A percentile compares a stretch with the other conserved stretches of the same genome.
These are phyloP conservation scores for Egretta garzetta DNA, from an alignment of 2,113 vertebrate species.

Conservation along the genomic window DNA sequence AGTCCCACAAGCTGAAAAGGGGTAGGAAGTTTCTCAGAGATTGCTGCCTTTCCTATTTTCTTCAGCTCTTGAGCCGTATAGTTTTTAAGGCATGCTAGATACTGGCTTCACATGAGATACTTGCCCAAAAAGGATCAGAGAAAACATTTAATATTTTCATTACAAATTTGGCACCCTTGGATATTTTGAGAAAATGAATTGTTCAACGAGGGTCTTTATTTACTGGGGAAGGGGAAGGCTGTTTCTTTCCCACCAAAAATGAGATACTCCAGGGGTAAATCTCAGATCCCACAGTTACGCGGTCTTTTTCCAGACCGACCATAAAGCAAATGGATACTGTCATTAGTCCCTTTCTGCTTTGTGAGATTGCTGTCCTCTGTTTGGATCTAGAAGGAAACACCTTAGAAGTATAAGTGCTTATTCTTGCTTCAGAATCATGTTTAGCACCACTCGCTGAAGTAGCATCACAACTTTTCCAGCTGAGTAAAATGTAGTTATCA, in stretches of 20 bases:
- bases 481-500: background rate
- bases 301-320: background rate
- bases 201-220: background rate
- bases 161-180: background rate
- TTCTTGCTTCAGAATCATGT: background rate
- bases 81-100: background rate
- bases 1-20: background rate
- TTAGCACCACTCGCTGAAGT: background rate
- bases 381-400: background rate
- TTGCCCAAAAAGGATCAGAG: background rate
- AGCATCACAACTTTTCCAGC: background rate
- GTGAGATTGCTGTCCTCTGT: background rate
- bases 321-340: background rate
- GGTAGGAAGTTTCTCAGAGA: background rate
- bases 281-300: background rate
- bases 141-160: constrained; percentile 1
- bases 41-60: background rate
- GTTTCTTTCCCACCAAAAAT: constrained; percentile 2
- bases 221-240: background rate
- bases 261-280: background rate
- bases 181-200: background rate
- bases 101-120: background rate
- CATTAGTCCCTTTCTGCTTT: background rate
- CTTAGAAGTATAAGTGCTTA: background rate
- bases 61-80: background rate